Evolutionary conservation across 2,113 vertebrate species (phyloP), one percentile per base, ranked within the genome.

Genomic region (Penelope pileata): DNA sequence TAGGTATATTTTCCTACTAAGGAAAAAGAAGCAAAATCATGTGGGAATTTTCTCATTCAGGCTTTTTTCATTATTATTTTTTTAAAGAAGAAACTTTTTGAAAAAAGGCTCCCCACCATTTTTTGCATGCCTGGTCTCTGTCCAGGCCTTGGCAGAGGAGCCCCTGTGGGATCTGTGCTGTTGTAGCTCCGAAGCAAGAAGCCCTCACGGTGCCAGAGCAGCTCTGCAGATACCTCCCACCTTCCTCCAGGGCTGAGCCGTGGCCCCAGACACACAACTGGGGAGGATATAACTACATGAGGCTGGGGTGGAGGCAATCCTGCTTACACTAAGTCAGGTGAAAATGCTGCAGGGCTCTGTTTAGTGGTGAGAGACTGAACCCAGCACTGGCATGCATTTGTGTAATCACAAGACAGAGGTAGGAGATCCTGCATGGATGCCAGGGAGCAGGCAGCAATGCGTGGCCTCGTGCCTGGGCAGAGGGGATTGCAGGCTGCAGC

Each of bases 131-230:
- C 26, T 81, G 56, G 19, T 38, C 23, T 77, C 75, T 80, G 48
- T 21, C 58, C 27, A 5, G 3, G 36, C 38, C 32, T 16, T 32
- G 23, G 12, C 10, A 56, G 58, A 85, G 29, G 8, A 82, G 6
- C 27, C 26, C 26, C n/a, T 36, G 32, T 29, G 62, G 58, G 58
- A 24, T 6, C 38, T 0, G 0, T 67, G 48, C 10, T 4, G 1
- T 30, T 36, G 18, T 5, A 50, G 43, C 32, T 43, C 7, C 18
- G 8, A 45, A 12, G 12, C 0, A 0, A 53, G 36, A 82, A 91
- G 40, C 19, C 32, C 58, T 42, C 5, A 14, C 47, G 58, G n/a
- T 13, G 45, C 36, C 22, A 38, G 38, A 0, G 0, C 0, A 0
- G 14, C 26, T 59, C 10, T 16, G 38, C 1, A 1, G 51, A 45